Evolutionary conservation across 2,888 invertebrate species (phyloP).

Genomic region (Allophyes oxyacanthae): DNA sequence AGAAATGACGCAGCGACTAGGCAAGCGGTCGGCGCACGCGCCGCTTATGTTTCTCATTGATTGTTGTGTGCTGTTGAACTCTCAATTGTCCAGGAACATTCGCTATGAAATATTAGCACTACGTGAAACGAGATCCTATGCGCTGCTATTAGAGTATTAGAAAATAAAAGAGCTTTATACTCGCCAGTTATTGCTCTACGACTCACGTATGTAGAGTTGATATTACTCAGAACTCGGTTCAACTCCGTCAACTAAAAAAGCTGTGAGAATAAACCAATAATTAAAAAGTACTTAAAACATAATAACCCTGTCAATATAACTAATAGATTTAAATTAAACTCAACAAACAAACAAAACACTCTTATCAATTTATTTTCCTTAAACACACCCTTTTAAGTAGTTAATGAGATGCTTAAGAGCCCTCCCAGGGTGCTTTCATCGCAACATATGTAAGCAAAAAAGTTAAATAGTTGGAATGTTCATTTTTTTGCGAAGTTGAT

Average conservation of each 20-base stretch:
- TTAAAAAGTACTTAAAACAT: not conserved
- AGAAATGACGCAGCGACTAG: conserved; percentile 68
- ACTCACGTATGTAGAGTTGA: conserved; percentile 11
- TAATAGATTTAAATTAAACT: conserved; percentile 35
- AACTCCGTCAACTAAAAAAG: conserved; percentile 13
- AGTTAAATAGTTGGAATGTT: conserved; percentile 66
- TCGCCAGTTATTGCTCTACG: conserved; percentile 10
- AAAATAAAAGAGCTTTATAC: conserved; percentile 28
- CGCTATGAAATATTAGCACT: conserved; percentile 45
- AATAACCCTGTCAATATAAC: conserved; percentile 18
- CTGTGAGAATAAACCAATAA: not conserved
- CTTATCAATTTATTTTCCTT: conserved; percentile 25
- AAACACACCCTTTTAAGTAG: conserved; percentile 54
- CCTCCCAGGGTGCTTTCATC: conserved; percentile 75
- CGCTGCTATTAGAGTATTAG: conserved; percentile 42
- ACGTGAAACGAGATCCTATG: conserved; percentile 44
- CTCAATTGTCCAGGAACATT: conserved; percentile 41
- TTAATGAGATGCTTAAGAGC: conserved; percentile 70
- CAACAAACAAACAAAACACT: conserved; percentile 43
- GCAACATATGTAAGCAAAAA: conserved; percentile 64
- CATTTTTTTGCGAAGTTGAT: conserved; percentile 74
- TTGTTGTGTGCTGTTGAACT: conserved; percentile 70
- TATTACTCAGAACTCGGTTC: not conserved
- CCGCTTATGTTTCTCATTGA: conserved; percentile 51
- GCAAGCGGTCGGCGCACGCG: conserved; percentile 45